Evolutionary conservation across 1,140 invertebrate genomes (phyloP).

Genomic region (Oppia nitens): DNA sequence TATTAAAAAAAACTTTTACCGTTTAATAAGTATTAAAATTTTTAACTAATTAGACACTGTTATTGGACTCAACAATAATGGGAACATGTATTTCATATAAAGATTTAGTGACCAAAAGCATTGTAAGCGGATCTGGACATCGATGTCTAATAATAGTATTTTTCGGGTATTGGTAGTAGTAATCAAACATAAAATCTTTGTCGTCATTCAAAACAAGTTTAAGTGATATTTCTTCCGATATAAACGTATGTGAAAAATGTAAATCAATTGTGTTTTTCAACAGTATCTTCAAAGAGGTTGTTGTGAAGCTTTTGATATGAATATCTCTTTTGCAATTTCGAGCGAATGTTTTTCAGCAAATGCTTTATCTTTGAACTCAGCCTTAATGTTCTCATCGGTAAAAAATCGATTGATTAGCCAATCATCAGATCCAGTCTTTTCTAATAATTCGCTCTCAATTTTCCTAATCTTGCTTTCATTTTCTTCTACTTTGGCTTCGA

Average conservation of each 20-base stretch:
- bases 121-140: not conserved
- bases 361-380: slow-evolving; percentile 9
- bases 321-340: slow-evolving; percentile 8
- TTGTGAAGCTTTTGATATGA: not conserved
- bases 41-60: no score
- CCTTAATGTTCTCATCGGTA: not conserved
- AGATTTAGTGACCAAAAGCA: not conserved
- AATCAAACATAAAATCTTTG: not conserved
- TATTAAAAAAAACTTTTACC: no score
- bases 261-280: not conserved
- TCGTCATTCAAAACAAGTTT: not conserved
- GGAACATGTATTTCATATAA: not conserved
- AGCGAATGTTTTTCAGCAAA: slow-evolving; percentile 7
- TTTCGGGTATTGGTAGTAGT: not conserved
- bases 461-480: slow-evolving; percentile 4
- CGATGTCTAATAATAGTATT: not conserved
- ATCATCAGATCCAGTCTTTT: slow-evolving; percentile 2
- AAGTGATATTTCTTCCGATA: not conserved
- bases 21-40: no score
- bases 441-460: slow-evolving; percentile 6
- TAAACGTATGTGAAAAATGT: not conserved
- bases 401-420: slow-evolving; percentile 9
- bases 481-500: slow-evolving; percentile 5
- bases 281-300: not conserved
- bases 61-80: not conserved